Conservation (phyloP, 2,888 invertebrate species). For the Ectemnius continuus region DNA sequence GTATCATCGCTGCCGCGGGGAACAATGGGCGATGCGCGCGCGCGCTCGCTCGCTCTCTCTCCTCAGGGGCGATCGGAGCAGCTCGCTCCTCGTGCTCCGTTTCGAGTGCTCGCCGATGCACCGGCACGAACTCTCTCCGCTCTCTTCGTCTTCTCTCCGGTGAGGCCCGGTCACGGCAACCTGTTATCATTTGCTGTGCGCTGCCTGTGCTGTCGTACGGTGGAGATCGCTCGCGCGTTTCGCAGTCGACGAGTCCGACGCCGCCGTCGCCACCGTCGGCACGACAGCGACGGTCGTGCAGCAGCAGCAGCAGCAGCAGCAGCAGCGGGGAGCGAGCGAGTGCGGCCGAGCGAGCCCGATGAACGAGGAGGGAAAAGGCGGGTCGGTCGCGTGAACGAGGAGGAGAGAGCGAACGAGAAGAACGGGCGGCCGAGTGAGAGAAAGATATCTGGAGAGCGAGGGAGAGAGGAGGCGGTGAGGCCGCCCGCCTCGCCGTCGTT, state of each 20-base stretch:
- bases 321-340: background rate
- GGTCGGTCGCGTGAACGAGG: background rate
- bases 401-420: background rate
- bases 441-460: background rate
- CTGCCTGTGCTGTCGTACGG: constrained; percentile 1
- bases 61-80: constrained; percentile 28
- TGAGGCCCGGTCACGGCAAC: constrained; percentile 37
- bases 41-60: too few relatives aligned
- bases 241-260: constrained; percentile 31
- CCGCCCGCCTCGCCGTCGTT: constrained; percentile 36
- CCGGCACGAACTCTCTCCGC: background rate
- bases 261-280: constrained; percentile 40
- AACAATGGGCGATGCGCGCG: constrained; percentile 61
- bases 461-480: background rate
- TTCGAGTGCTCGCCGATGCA: constrained; percentile 25
- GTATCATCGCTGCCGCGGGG: constrained; percentile 55
- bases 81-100: too few relatives aligned
- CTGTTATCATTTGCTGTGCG: constrained; percentile 47
- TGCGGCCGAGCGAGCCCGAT: background rate
- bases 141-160: constrained; percentile 36
- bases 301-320: background rate
- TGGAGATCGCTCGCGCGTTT: background rate
- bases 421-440: background rate
- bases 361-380: background rate
- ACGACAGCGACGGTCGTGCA: constrained; percentile 2